A percentile compares a stretch with the other conserved stretches of the same genome.
These are phyloP conservation scores for Isurus oxyrinchus DNA, from an alignment of 2,113 vertebrate species.

Conservation along the genomic window DNA sequence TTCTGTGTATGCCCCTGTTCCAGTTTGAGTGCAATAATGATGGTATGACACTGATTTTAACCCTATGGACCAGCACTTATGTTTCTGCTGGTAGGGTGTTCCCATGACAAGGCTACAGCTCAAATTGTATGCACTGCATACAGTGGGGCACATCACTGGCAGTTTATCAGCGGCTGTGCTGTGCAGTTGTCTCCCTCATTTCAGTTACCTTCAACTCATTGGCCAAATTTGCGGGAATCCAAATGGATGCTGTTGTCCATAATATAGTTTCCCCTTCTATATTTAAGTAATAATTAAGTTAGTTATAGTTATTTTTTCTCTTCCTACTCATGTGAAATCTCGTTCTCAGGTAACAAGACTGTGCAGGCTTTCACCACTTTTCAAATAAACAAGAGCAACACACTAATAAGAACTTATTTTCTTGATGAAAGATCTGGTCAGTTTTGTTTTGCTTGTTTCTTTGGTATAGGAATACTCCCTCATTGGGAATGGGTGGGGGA, in stretches of 20 bases:
- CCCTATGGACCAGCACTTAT: not conserved
- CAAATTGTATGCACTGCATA: not conserved
- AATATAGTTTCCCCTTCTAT: not conserved
- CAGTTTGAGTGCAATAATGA: not conserved
- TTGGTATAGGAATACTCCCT: not conserved
- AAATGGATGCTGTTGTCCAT: not conserved
- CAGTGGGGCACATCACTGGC: not conserved
- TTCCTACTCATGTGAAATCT: not conserved
- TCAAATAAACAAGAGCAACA: not conserved
- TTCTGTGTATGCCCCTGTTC: not conserved
- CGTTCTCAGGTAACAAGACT: not conserved
- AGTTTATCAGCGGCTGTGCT: not conserved
- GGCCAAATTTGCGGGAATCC: not conserved
- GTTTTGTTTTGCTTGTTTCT: not conserved
- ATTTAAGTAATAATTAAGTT: not conserved
- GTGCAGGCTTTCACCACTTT: not conserved
- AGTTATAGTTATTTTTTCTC: not conserved
- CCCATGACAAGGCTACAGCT: not conserved
- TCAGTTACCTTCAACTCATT: not conserved
- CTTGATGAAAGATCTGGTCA: not conserved
- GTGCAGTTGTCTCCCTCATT: not conserved
- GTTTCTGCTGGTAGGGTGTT: not conserved
- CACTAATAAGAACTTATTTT: not conserved
- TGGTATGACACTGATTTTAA: not conserved
- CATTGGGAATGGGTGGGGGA: not conserved